A percentile compares a stretch with the other conserved stretches of the same genome.
phyloP scores from a whole-genome alignment of 2,888 invertebrate species.

The Pilophorus perplexus region DNA sequence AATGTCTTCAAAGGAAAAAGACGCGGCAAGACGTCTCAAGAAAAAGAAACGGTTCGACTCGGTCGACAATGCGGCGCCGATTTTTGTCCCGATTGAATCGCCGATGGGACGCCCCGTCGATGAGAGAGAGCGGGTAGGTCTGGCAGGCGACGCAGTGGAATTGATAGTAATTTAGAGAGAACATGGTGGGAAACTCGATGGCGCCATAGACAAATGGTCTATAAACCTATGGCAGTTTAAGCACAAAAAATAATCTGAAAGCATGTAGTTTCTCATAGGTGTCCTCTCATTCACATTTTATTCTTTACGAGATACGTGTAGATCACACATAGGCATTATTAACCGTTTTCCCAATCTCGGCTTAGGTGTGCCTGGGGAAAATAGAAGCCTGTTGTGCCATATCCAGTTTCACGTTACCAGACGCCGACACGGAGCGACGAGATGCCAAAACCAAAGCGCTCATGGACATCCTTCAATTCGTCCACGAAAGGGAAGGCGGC shows the following conservation, averaged over 20 bases:
- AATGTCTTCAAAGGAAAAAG: slow-evolving; percentile 22
- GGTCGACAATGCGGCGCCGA: neutral
- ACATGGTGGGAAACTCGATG: too few species aligned
- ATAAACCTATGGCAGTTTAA: too few species aligned
- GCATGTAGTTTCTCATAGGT: too few species aligned
- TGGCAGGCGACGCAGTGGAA: too few species aligned
- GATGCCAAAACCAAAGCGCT: slow-evolving; percentile 8
- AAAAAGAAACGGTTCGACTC: slow-evolving; percentile 20
- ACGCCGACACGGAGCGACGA: neutral
- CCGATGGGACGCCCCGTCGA: neutral
- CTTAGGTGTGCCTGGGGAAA: neutral
- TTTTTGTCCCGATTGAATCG: neutral
- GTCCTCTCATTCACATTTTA: too few species aligned
- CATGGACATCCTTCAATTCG: slow-evolving; percentile 12
- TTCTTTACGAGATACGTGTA: too few species aligned
- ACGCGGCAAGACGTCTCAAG: neutral
- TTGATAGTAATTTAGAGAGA: too few species aligned
- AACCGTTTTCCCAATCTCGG: too few species aligned
- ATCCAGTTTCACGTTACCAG: slow-evolving; percentile 1
- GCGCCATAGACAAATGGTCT: too few species aligned
- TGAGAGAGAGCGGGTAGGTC: slow-evolving; percentile 1
- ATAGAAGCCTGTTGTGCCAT: neutral
- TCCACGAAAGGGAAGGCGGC: slow-evolving; percentile 7
- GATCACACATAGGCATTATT: too few species aligned
- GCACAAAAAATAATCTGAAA: too few species aligned